phyloP scores from a whole-genome alignment of 2,797 vertebrate genomes.

The Xyrichtys novacula region DNA sequence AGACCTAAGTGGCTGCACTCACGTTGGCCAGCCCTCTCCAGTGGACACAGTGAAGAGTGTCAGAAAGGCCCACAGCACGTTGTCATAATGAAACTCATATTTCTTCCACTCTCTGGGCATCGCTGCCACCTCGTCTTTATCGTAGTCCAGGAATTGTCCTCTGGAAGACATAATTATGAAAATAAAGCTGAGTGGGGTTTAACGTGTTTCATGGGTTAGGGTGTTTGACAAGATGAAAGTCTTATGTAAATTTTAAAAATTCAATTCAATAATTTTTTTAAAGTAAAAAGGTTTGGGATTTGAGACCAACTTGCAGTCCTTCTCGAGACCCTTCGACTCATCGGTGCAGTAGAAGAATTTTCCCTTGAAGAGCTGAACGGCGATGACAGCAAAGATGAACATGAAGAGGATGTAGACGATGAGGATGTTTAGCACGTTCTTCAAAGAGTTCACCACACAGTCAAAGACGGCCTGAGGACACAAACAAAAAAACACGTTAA shows the following conservation, averaged over 20 bases:
- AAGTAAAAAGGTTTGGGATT: neutral
- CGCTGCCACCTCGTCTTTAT: conserved; percentile 91
- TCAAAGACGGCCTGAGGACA: conserved; percentile 94
- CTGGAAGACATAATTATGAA: conserved; percentile 74
- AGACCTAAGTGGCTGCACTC: conserved; percentile 68
- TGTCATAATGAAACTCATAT: conserved; percentile 98
- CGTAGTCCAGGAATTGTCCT: conserved; percentile 95
- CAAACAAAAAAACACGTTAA: conserved; percentile 14
- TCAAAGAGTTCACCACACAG: conserved; percentile 98
- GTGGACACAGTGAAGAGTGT: conserved; percentile 98
- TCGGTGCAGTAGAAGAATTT: conserved; percentile 98
- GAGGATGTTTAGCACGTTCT: conserved; percentile 98
- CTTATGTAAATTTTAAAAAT: too few relatives aligned
- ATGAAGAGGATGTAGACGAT: conserved; percentile 99
- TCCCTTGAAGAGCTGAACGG: conserved; percentile 98
- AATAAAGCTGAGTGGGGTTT: conserved; percentile 1
- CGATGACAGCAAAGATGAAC: conserved; percentile 99
- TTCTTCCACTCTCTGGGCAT: conserved; percentile 95
- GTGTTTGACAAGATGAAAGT: too few relatives aligned
- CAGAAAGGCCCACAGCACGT: conserved; percentile 96
- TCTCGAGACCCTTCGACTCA: conserved; percentile 94
- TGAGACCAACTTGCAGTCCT: conserved; percentile 92
- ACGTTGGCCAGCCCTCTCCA: conserved; percentile 98
- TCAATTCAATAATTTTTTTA: too few relatives aligned
- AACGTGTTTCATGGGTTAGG: too few relatives aligned